phyloP scores from a whole-genome alignment of 1,140 invertebrate species.

The Oreohelix idahoensis region DNA sequence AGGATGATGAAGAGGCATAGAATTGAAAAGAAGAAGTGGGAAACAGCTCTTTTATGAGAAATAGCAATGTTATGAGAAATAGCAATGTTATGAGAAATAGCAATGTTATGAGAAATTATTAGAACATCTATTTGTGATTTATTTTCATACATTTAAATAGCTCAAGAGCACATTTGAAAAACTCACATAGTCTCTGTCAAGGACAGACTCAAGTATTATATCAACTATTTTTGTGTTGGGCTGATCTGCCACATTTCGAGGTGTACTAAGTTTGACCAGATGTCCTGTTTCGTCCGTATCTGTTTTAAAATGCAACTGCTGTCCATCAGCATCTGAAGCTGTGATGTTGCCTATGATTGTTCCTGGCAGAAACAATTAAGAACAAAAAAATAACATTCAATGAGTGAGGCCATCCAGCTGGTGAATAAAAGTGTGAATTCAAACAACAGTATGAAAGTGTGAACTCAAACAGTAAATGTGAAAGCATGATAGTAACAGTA shows the following conservation, averaged over 20 bases:
- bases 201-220: conserved; percentile 52
- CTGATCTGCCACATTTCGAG: conserved; percentile 36
- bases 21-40: no score
- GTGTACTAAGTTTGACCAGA: conserved; percentile 53
- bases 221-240: conserved; percentile 47
- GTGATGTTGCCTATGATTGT: conserved; percentile 55
- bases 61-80: no score
- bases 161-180: neutral
- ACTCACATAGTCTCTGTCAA: conserved; percentile 61
- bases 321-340: conserved; percentile 53
- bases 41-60: no score
- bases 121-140: no score
- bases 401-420: no score
- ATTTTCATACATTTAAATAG: no score
- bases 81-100: no score
- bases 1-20: no score
- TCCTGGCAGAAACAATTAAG: conserved; percentile 37
- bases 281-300: conserved; percentile 37
- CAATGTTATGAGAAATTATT: no score
- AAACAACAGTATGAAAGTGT: neutral
- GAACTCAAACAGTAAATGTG: neutral
- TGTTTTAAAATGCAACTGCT: conserved; percentile 50
- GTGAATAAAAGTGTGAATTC: neutral
- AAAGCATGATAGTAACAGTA: neutral
- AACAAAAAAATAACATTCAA: no score